These are phyloP conservation scores for Brachyhypopomus gauderio DNA, from an alignment of 2,113 vertebrate genomes.

Conservation along the genomic window DNA sequence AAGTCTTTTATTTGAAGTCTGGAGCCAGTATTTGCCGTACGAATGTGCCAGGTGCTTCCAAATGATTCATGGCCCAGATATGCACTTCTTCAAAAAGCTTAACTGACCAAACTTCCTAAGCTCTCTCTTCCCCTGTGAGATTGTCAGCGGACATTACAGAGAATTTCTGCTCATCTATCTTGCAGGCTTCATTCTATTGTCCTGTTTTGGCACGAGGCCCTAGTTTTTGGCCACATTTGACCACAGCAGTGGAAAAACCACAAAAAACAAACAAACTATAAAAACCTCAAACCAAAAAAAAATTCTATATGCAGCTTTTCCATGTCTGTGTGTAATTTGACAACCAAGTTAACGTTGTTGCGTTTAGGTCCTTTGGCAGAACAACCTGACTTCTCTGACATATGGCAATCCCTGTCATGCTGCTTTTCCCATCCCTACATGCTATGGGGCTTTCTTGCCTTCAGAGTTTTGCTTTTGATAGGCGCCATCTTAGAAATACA, in stretches of 20 bases:
- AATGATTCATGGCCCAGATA: constrained; percentile 35
- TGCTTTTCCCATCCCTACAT: no score
- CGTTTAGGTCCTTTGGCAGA: no score
- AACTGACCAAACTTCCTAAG: constrained; percentile 4
- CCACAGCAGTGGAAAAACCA: not conserved
- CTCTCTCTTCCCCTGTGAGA: not conserved
- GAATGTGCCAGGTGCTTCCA: not conserved
- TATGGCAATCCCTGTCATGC: no score
- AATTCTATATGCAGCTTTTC: no score
- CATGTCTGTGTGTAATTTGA: no score
- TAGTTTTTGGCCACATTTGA: not conserved
- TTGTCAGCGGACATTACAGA: constrained; percentile 24
- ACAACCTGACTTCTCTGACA: no score
- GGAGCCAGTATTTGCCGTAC: not conserved
- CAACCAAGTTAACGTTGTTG: no score
- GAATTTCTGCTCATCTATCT: not conserved
- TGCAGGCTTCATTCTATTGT: not conserved
- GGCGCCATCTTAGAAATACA: no score
- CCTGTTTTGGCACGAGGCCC: not conserved
- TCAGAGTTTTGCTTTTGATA: no score
- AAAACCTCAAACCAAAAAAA: no score
- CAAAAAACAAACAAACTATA: no score
- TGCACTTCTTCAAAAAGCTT: constrained; percentile 14
- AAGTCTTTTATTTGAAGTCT: constrained; percentile 19
- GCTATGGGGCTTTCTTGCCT: no score